Evolutionary conservation across 2,797 vertebrate species (phyloP).

Genomic region (Microchirus variegatus): DNA sequence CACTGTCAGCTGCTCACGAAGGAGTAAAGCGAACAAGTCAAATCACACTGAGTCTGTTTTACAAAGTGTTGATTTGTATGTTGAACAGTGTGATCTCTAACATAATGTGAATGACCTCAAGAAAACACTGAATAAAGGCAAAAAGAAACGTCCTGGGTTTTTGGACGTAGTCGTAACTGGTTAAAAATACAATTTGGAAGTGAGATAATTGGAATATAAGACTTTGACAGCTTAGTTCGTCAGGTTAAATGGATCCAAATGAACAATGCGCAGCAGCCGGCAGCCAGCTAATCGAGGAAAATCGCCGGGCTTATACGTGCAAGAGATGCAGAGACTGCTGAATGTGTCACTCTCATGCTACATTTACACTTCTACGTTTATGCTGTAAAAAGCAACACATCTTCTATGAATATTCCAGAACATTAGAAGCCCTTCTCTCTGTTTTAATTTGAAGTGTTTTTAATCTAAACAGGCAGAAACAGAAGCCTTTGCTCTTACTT

Average conservation of each 20-base stretch:
- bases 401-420: too few species aligned
- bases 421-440: too few species aligned
- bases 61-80: too few species aligned
- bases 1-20: too few species aligned
- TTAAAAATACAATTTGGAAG: not conserved
- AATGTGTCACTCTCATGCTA: not conserved
- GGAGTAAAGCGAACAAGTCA: too few species aligned
- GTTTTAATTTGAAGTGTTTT: too few species aligned
- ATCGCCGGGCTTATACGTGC: slow-evolving; percentile 14
- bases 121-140: not conserved
- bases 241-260: slow-evolving; percentile 8
- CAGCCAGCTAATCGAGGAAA: slow-evolving; percentile 28
- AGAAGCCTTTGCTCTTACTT: too few species aligned
- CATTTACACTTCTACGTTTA: too few species aligned
- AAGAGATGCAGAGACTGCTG: not conserved
- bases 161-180: not conserved
- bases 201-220: slow-evolving; percentile 12
- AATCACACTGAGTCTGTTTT: too few species aligned
- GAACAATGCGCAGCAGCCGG: slow-evolving; percentile 28
- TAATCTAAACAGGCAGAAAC: too few species aligned
- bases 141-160: not conserved
- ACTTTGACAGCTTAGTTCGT: slow-evolving; percentile 11
- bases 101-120: too few species aligned
- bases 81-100: too few species aligned
- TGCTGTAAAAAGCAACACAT: not conserved